A percentile compares a stretch with the other conserved stretches of the same genome.
phyloP scores from a whole-genome alignment of 64 coral and sea anemone species.

The Exaiptasia diaphana region DNA sequence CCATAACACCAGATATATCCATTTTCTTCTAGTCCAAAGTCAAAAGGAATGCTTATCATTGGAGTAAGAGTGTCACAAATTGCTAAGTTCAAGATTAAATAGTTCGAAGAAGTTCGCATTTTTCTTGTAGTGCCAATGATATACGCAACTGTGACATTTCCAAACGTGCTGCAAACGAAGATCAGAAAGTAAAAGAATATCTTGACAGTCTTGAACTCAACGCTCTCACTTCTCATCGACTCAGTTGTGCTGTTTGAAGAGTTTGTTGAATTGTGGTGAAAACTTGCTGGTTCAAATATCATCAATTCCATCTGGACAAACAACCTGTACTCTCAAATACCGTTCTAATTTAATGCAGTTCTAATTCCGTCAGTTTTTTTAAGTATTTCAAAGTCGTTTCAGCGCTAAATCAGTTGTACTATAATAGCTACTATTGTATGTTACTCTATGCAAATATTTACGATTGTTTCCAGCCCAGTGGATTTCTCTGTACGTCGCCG shows the following conservation, averaged over 20 bases:
- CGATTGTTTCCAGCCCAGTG: too few species aligned
- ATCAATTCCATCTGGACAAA: too few species aligned
- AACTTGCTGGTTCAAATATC: too few species aligned
- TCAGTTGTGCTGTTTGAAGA: neutral
- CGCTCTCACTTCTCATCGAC: neutral
- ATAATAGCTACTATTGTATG: too few species aligned
- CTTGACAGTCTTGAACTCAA: slow-evolving; percentile 37
- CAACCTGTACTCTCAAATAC: too few species aligned
- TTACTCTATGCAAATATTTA: too few species aligned
- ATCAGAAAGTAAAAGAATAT: slow-evolving; percentile 46
- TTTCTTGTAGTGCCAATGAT: neutral
- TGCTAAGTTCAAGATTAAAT: slow-evolving; percentile 40
- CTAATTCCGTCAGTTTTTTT: too few species aligned
- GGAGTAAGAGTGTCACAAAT: slow-evolving; percentile 44
- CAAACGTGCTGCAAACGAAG: slow-evolving; percentile 16
- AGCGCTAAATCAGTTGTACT: too few species aligned
- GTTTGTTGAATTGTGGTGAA: neutral
- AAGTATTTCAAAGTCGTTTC: too few species aligned
- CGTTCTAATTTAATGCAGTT: too few species aligned
- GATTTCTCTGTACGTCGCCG: too few species aligned
- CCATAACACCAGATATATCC: slow-evolving; percentile 40
- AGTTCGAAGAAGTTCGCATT: slow-evolving; percentile 29
- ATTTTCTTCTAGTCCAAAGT: slow-evolving; percentile 40
- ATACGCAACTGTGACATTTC: slow-evolving; percentile 22
- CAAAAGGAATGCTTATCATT: slow-evolving; percentile 44